A percentile compares a stretch with the other conserved stretches of the same genome.
phyloP scores from a whole-genome alignment of 2,797 vertebrate genomes.

The Hephaestus fuliginosus region DNA sequence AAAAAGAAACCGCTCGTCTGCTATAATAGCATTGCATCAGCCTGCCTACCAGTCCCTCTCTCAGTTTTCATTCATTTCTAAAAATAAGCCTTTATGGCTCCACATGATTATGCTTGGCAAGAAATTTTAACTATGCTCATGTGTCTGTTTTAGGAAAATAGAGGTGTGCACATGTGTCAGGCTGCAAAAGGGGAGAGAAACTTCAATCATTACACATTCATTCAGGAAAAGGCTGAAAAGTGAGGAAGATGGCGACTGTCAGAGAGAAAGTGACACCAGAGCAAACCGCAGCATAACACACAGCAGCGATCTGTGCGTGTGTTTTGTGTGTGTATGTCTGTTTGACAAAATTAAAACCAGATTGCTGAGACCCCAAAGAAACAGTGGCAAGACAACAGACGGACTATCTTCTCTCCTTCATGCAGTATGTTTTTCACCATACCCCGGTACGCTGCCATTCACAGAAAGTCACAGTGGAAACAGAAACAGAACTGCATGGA shows the following conservation, averaged over 20 bases:
- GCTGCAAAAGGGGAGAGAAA: slow-evolving; percentile 6
- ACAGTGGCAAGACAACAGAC: slow-evolving; percentile 53
- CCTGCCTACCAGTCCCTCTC: neutral
- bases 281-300: slow-evolving; percentile 62
- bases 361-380: slow-evolving; percentile 30
- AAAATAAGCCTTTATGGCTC: slow-evolving; percentile 26
- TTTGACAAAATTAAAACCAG: slow-evolving; percentile 70
- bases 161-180: slow-evolving; percentile 5
- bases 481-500: slow-evolving; percentile 30
- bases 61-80: slow-evolving; percentile 44
- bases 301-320: slow-evolving; percentile 40
- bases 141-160: slow-evolving; percentile 39
- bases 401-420: slow-evolving; percentile 35
- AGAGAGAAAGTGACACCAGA: slow-evolving; percentile 59
- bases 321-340: slow-evolving; percentile 10
- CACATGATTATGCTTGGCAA: slow-evolving; percentile 35
- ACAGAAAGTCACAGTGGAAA: slow-evolving; percentile 51
- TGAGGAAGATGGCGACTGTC: slow-evolving; percentile 34
- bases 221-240: slow-evolving; percentile 36
- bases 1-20: neutral
- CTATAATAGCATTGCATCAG: slow-evolving; percentile 22
- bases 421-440: slow-evolving; percentile 21
- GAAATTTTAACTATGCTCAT: neutral
- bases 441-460: slow-evolving; percentile 41
- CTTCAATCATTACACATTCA: slow-evolving; percentile 30